phyloP scores from a whole-genome alignment of 1,140 invertebrate genomes.

The Atta colombica region DNA sequence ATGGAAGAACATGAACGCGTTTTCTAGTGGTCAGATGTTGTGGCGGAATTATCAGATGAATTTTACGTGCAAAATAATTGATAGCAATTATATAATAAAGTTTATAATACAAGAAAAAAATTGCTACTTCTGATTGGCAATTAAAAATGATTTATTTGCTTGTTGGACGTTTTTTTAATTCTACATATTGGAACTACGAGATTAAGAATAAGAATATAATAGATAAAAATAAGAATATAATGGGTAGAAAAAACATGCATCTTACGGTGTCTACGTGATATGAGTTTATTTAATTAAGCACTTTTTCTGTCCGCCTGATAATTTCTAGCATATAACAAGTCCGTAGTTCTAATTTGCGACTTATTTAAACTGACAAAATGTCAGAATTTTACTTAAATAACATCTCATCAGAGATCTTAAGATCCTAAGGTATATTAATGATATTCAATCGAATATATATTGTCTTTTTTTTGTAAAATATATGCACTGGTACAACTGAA shows the following conservation, averaged over 20 bases:
- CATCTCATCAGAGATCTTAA: constrained; percentile 30
- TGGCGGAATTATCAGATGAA: constrained; percentile 26
- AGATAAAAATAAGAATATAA: not conserved
- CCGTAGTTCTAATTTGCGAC: not conserved
- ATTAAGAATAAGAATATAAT: not conserved
- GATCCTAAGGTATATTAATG: not conserved
- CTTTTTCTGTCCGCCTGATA: not conserved
- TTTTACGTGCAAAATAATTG: constrained; percentile 13
- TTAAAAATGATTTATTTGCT: not conserved
- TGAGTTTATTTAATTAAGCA: not conserved
- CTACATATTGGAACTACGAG: not conserved
- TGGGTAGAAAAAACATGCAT: not conserved
- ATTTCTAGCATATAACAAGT: constrained; percentile 1
- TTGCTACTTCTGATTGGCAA: not conserved
- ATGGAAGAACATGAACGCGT: constrained; percentile 50
- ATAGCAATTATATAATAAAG: constrained; percentile 17
- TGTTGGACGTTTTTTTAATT: not conserved
- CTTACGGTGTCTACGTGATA: not conserved
- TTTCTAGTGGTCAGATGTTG: constrained; percentile 1
- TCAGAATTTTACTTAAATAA: constrained; percentile 19
- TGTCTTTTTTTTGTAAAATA: constrained; percentile 21
- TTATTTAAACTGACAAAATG: not conserved
- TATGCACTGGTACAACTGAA: constrained; percentile 14
- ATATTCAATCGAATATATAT: constrained; percentile 27
- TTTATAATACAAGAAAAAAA: constrained; percentile 7